Conservation (phyloP, 2,113 vertebrate genomes). For the Thamnophis sirtalis region DNA sequence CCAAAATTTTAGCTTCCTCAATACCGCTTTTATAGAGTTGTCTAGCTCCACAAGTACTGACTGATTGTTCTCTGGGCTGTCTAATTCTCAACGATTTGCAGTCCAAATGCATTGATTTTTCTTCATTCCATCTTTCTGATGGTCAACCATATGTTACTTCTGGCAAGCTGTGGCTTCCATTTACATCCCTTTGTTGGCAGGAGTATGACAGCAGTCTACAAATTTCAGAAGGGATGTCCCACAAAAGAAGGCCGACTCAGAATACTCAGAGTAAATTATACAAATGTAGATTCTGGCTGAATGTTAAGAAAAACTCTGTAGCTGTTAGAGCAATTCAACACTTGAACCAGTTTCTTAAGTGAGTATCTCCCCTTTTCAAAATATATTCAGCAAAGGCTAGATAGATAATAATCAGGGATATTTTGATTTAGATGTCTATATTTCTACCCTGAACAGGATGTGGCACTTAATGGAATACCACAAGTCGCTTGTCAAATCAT, state of each 20-base stretch:
- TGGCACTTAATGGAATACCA: neutral
- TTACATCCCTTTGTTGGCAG: neutral
- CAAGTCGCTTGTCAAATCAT: neutral
- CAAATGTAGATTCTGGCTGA: neutral
- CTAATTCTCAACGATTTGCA: neutral
- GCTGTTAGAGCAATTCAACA: neutral
- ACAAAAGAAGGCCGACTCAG: neutral
- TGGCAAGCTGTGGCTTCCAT: neutral
- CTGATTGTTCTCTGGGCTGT: neutral
- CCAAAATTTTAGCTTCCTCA: neutral
- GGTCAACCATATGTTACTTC: neutral
- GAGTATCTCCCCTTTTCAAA: neutral
- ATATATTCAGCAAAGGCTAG: neutral
- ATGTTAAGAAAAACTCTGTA: neutral
- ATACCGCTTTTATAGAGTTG: neutral
- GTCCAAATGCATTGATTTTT: neutral
- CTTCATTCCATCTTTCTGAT: neutral
- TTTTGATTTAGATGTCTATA: neutral
- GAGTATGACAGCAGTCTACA: neutral
- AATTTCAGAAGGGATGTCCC: neutral
- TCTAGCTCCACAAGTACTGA: neutral
- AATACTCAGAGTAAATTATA: neutral
- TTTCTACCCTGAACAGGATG: neutral
- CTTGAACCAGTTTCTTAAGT: neutral
- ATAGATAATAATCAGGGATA: neutral